These are phyloP conservation scores for Phortica okadai DNA, from an alignment of 2,888 invertebrate genomes.

Conservation along the genomic window DNA sequence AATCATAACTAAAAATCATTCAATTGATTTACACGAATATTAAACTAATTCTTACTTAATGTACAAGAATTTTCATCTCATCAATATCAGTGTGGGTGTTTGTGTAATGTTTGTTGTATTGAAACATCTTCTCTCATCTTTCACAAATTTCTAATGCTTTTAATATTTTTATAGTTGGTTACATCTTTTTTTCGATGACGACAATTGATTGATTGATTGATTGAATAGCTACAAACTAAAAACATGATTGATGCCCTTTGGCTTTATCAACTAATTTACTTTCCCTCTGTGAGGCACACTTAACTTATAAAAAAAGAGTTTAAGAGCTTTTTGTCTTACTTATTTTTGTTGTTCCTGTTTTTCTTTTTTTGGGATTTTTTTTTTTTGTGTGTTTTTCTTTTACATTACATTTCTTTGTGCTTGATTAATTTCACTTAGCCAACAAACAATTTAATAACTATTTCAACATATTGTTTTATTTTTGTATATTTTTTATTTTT, in stretches of 20 bases:
- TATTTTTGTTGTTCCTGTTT: conserved; percentile 11
- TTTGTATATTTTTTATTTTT: conserved; percentile 1
- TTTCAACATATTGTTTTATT: conserved; percentile 26
- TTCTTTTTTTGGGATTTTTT: conserved; percentile 38
- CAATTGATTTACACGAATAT: conserved; percentile 39
- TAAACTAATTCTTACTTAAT: conserved; percentile 38
- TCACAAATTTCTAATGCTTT: conserved; percentile 39
- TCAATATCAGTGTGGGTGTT: neutral
- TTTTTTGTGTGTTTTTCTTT: neutral
- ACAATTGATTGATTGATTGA: conserved; percentile 54
- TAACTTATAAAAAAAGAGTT: conserved; percentile 55
- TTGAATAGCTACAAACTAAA: conserved; percentile 61
- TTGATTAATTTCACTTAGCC: conserved; percentile 25
- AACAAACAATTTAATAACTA: conserved; percentile 35
- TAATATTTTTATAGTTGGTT: conserved; percentile 28
- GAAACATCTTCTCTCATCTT: conserved; percentile 32
- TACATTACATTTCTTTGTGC: neutral
- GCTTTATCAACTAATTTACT: conserved; percentile 43
- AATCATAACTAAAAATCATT: conserved; percentile 27
- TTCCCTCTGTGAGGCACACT: conserved; percentile 70
- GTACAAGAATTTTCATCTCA: conserved; percentile 4
- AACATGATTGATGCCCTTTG: conserved; percentile 22
- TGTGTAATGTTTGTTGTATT: conserved; percentile 38
- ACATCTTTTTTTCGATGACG: neutral
- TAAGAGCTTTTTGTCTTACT: conserved; percentile 38